Percentiles rank a stretch among this genome's conserved stretches.
Evolutionary conservation across 1,140 invertebrate species (phyloP).

Genomic region (Drosophila grimshawi): DNA sequence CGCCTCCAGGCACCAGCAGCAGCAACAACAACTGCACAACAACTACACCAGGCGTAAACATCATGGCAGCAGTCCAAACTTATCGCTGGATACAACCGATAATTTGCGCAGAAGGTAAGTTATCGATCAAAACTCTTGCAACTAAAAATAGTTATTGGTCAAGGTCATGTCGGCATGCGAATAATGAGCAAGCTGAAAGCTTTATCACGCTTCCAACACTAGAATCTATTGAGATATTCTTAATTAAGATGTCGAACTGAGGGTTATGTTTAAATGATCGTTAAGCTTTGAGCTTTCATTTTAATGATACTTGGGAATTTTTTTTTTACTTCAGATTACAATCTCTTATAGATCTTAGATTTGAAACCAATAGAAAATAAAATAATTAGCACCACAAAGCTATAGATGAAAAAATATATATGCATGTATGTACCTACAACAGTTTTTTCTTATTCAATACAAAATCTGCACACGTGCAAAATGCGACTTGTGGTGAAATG

Average conservation of each 20-base stretch:
- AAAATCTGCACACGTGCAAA: slow-evolving; percentile 55
- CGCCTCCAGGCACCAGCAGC: slow-evolving; percentile 60
- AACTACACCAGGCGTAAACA: slow-evolving; percentile 64
- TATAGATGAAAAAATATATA: slow-evolving; percentile 2
- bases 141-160: slow-evolving; percentile 25
- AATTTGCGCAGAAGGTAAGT: slow-evolving; percentile 78
- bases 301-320: too few relatives aligned
- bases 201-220: too few relatives aligned
- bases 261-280: too few relatives aligned
- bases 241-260: too few relatives aligned
- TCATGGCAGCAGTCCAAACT: slow-evolving; percentile 80
- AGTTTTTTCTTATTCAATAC: neutral
- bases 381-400: neutral
- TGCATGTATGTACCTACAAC: neutral
- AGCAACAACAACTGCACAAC: slow-evolving; percentile 54
- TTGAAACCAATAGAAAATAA: too few relatives aligned
- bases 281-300: too few relatives aligned
- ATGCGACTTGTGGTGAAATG: slow-evolving; percentile 61
- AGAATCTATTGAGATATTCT: too few relatives aligned
- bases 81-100: slow-evolving; percentile 79
- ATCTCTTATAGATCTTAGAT: too few relatives aligned
- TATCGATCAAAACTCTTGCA: slow-evolving; percentile 8
- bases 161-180: slow-evolving; percentile 30
- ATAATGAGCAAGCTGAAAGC: too few relatives aligned
- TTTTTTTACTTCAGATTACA: too few relatives aligned